Base-by-base conservation (phyloP, 2,888 invertebrate species). In the Diplazon laetatorius region DNA sequence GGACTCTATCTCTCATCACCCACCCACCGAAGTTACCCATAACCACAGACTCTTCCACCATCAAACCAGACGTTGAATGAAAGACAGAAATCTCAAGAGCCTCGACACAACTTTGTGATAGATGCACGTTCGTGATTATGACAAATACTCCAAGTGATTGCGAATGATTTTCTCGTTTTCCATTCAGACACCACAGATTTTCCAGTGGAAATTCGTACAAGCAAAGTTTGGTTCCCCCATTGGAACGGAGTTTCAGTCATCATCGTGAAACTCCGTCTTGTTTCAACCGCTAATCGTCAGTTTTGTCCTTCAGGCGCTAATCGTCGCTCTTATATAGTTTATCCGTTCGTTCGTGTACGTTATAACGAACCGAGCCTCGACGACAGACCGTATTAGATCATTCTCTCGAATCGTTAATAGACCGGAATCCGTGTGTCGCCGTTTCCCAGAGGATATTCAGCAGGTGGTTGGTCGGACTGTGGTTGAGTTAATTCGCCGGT, bases 391-490 rank as follows among this genome's bases (percentile, higher is more conserved):
- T 63, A 60, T 35, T 14, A 63, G 57, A 73, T 57, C 39, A 62
- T 57, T 14, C 66, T 62, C 68, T 42, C 9, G 30, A 22, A 72
- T 22, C 63, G 68, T 72, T 73, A 77, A 77, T 77, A 68, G 68
- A 57, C 63, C 12, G 44, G 72, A 68, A 68, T 46, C 50, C 48
- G 57, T 69, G 57, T 35, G 25, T 57, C 42, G 42, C 35, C n/a
- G 9, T 14, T 8, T 20, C 68, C 63, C 68, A 52, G 57, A 73
- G 62, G 63, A 42, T 77, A 69, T 77, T 77, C 72, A 77, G 77
- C 77, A 77, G 77, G 77, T 77, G 77, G 77, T 77, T 77, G 77
- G 68, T 77, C 57, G 55, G 60, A 72, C 57, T 63, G 55, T 30
- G 63, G 77, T 50, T 46, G 71, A 72, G 52, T 68, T 69, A 62